Evolutionary conservation across 2,888 invertebrate species (phyloP), one percentile per base, ranked within the genome.

Genomic region (Tigriopus californicus): DNA sequence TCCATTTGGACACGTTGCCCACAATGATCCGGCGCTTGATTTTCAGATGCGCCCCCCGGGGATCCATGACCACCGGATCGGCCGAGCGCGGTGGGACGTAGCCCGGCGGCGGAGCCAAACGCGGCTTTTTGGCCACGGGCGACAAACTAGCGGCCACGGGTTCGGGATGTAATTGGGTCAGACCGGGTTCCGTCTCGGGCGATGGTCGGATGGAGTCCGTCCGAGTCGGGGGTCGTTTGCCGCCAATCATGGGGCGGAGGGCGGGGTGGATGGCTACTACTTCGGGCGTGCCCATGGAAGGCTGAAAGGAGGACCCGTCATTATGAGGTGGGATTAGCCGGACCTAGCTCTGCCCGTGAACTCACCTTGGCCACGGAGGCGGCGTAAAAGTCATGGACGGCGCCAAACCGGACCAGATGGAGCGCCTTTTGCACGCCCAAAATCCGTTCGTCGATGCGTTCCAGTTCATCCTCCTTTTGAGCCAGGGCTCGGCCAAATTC

Each of bases 1-100:
- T 80, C 76, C 81, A 89, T 68, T 85, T 86, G 0, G 89, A 89
- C 3, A 88, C 83, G 73, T 90, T 90, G 1, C 86, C 77, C 58
- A 78, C 72, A 24, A 77, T 66, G 25, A 74, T 66, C 60, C 71
- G 66, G 42, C 56, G 58, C 53, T 68, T 67, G 1, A 67, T 63
- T 64, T 71, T 71, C 46, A 69, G 67, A 1, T 67, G 66, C 13
- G 66, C 65, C 11, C 70, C 69, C 49, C 71, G 66, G 0, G 69
- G 68, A 0, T 67, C 47, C 18, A n/a, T 64, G 25, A 22, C 61
- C 64, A 57, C 65, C 67, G 15, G n/a, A 20, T 15, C n/a, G 24
- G 42, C 12, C 20, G 61, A 42, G 52, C 67, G 70, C 0, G 76
- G 77, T 1, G 74, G 73, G 5, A 76, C 60, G n/a, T 73, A 75